Evolutionary conservation across 2,888 invertebrate species (phyloP).

Genomic region (Spisula subtruncata): DNA sequence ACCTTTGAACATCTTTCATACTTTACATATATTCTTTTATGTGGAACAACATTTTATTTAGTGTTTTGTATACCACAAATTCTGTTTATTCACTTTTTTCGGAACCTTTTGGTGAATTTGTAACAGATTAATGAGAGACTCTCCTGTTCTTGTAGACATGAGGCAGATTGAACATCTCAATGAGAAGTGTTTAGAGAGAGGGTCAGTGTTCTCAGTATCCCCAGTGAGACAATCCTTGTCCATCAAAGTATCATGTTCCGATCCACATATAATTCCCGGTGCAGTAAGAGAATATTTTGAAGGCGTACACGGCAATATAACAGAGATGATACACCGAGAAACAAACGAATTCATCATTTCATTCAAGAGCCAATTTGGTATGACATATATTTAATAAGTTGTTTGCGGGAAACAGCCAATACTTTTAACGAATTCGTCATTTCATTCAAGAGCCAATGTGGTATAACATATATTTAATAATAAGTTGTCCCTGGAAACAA

Average conservation of each 20-base stretch:
- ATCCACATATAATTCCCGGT: neutral
- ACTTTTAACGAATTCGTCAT: neutral
- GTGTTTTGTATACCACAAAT: too few relatives aligned
- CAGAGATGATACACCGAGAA: neutral
- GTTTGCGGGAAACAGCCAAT: too few relatives aligned
- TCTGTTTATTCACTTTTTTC: too few relatives aligned
- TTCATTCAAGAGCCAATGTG: neutral
- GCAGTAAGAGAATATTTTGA: neutral
- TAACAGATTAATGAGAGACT: too few relatives aligned
- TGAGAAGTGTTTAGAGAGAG: neutral
- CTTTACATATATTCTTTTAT: too few relatives aligned
- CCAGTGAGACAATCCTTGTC: neutral
- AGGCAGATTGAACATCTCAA: neutral
- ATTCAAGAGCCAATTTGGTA: neutral
- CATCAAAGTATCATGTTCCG: neutral
- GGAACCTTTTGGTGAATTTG: too few relatives aligned
- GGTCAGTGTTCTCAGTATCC: neutral
- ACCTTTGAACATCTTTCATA: too few relatives aligned
- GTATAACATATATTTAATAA: neutral
- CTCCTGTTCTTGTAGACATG: neutral
- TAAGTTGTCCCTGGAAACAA: too few relatives aligned
- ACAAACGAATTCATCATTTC: neutral
- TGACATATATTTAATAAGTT: neutral
- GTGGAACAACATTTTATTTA: too few relatives aligned
- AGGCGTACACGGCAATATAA: neutral